Base-by-base conservation (phyloP, 2,797 vertebrate species). In the Poliocrania exsul region DNA sequence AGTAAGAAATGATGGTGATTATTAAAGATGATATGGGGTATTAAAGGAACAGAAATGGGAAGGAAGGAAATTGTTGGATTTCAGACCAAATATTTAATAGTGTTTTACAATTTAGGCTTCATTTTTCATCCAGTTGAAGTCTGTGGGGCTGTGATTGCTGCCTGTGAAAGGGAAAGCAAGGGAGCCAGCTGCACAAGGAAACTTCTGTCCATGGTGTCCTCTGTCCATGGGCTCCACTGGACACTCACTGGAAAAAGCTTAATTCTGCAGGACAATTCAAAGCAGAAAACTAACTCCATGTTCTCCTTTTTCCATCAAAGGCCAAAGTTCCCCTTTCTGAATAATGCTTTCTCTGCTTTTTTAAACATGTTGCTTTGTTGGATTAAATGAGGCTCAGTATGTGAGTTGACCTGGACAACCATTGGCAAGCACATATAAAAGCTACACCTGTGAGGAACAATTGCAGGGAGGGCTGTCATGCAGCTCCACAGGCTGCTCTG, bases 291-390 rank as follows among this genome's bases (percentile, higher is more conserved):
- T 44, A 82, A 62, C 84, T 85, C 46, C 33, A 6, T 58, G 14
- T 40, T 92, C 29, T 82, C 58, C 64, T 65, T 91, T 92, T 84
- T 70, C 60, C 2, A 0, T 72, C 26, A 28, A 56, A 73, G 49
- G n/a, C 35, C 31, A 24, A 90, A 90, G 62, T 86, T 90, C 40
- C 5, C 20, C 50, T 92, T 92, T 80, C 66, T 77, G 78, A 86
- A 69, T 61, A 94, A 84, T 37, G 10, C 16, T 40, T 64, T 78
- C 18, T 29, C 21, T 84, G 77, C 26, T 84, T 90, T 81, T 79
- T 73, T 88, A 91, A 92, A 78, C n/a, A 28, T 5, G 1, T 46
- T 53, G 16, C 51, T 88, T 83, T 86, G 40, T 81, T 91, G 54
- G 72, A 70, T 79, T 93, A 86, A 75, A 66, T 23, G 74, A n/a